phyloP scores from a whole-genome alignment of 2,888 invertebrate species.

The Argynnis bischoffii region DNA sequence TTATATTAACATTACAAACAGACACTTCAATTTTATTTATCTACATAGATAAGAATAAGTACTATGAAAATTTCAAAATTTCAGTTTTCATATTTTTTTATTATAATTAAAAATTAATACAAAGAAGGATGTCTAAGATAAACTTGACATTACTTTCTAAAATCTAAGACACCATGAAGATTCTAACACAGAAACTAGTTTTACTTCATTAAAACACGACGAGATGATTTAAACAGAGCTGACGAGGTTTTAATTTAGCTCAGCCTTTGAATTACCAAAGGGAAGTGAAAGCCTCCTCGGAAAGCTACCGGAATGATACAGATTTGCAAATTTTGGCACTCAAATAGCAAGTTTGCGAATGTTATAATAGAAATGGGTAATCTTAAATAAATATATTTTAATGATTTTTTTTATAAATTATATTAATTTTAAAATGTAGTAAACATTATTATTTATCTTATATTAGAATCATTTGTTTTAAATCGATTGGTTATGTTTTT shows the following conservation, averaged over 20 bases:
- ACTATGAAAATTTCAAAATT: too few relatives aligned
- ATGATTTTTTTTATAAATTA: too few relatives aligned
- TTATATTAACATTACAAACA: too few relatives aligned
- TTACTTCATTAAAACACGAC: conserved; percentile 35
- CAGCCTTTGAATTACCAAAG: conserved; percentile 52
- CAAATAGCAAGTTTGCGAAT: conserved; percentile 16
- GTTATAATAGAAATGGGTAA: conserved; percentile 10
- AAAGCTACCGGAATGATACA: conserved; percentile 25
- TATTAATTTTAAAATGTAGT: too few relatives aligned
- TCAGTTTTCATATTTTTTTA: too few relatives aligned
- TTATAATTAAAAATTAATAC: too few relatives aligned
- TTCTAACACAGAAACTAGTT: conserved; percentile 24
- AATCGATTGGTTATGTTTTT: background rate
- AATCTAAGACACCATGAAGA: conserved; percentile 12
- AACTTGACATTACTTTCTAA: conserved; percentile 2
- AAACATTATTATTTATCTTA: too few relatives aligned
- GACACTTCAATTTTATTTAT: too few relatives aligned
- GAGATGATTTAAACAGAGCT: conserved; percentile 47
- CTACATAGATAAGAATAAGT: too few relatives aligned
- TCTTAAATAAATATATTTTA: conserved; percentile 5
- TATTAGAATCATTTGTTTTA: too few relatives aligned
- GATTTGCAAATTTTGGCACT: conserved; percentile 31
- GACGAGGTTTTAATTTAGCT: conserved; percentile 62
- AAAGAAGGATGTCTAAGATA: background rate
- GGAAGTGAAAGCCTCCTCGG: conserved; percentile 38